Base-by-base conservation (phyloP, 2,888 invertebrate species). In the Parnassius mnemosyne region DNA sequence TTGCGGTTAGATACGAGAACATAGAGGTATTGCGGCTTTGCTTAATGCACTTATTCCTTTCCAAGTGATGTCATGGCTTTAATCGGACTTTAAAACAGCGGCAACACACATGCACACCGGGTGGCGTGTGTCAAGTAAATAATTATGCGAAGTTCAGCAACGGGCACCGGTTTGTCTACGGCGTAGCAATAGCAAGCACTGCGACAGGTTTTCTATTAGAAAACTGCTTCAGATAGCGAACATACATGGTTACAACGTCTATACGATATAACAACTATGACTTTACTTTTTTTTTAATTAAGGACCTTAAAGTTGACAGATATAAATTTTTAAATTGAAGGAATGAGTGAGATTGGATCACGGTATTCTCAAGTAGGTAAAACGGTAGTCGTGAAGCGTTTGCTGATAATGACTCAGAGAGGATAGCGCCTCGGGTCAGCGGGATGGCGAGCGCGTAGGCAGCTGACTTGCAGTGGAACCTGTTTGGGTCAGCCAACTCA, bases 401-500 rank as follows among this genome's bases (percentile, higher is more conserved):
- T 71, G 68, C 67, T 68, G 62, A 63, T 70, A 76, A 80, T 85
- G 80, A 85, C 75, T 87, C 83, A 84, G 72, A 73, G 71, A 75
- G 76, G 76, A 76, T 79, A 79, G 79, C 68, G 66, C 65, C 69
- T 67, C 71, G 75, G 77, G 79, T 76, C 71, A 77, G 82, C 82
- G 83, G 84, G 85, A 78, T 77, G 81, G 74, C 83, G 78, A 73
- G 75, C 54, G 75, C 70, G 74, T 82, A 79, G 89, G 88, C 81
- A 88, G 89, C 79, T 74, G 69, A 79, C 83, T 81, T 79, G 81
- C 75, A 80, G 73, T 75, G 78, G 80, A 90, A 89, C 89, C 89
- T 85, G 89, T 89, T 89, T 84, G 80, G 85, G 86, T 86, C 85
- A 85, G 84, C 81, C 84, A 88, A 85, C 86, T 83, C 81, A 79